Evolutionary conservation across 2,888 invertebrate genomes (phyloP).

Genomic region (Ectemnius continuus): DNA sequence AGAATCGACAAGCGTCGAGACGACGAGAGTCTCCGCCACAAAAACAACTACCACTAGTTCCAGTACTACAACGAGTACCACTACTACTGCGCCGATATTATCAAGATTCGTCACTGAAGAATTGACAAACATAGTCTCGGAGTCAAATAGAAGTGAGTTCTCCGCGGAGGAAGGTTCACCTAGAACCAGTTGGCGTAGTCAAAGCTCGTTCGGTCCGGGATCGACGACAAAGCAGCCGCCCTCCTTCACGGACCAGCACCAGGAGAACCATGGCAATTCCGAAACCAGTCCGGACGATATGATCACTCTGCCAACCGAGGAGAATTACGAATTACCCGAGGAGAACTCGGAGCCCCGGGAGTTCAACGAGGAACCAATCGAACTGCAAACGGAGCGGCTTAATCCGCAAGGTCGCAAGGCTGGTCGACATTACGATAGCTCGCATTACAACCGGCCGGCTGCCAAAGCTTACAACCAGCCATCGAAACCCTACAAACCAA

Average conservation of each 20-base stretch:
- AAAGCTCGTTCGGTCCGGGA: conserved; percentile 64
- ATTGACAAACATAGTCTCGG: conserved; percentile 79
- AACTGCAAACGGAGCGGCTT: conserved; percentile 65
- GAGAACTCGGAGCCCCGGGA: conserved; percentile 67
- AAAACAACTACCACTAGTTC: conserved; percentile 15
- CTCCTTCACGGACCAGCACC: not conserved
- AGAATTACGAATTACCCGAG: conserved; percentile 69
- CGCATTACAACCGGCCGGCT: conserved; percentile 79
- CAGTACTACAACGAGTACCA: conserved; percentile 54
- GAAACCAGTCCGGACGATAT: conserved; percentile 43
- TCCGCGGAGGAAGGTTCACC: conserved; percentile 81
- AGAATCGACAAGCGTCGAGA: not conserved
- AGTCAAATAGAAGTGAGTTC: conserved; percentile 81
- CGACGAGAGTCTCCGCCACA: conserved; percentile 18
- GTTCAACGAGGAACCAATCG: conserved; percentile 70
- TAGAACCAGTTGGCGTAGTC: conserved; percentile 76
- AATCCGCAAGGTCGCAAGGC: conserved; percentile 77
- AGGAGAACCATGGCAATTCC: conserved; percentile 9
- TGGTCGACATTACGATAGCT: conserved; percentile 75
- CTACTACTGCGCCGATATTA: conserved; percentile 57
- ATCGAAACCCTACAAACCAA: conserved; percentile 80
- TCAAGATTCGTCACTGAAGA: conserved; percentile 75
- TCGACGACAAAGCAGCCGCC: conserved; percentile 45
- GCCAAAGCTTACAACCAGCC: conserved; percentile 79
- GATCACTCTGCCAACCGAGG: conserved; percentile 67